Evolutionary conservation across 2,888 invertebrate genomes (phyloP).

Genomic region (Phyto melanocephala): DNA sequence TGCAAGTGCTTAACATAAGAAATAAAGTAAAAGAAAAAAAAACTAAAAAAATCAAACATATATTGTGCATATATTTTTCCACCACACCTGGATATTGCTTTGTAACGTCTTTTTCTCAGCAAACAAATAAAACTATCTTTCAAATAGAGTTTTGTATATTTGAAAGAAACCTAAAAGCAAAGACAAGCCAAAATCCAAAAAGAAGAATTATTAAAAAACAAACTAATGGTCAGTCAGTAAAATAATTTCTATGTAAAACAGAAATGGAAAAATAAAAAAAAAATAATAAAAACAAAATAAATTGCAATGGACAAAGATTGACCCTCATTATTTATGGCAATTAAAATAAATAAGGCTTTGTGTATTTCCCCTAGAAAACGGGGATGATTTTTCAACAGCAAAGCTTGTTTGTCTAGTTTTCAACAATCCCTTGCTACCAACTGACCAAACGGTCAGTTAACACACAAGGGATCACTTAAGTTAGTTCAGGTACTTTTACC

Average conservation of each 20-base stretch:
- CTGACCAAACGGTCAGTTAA: conserved; percentile 49
- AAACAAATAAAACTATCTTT: conserved; percentile 26
- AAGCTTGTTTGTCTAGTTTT: conserved; percentile 53
- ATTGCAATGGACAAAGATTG: conserved; percentile 32
- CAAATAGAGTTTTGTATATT: conserved; percentile 1
- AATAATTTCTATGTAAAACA: too few relatives aligned
- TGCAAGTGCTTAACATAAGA: conserved; percentile 54
- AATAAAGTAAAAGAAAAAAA: not conserved
- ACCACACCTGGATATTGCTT: conserved; percentile 62
- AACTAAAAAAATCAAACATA: conserved; percentile 1
- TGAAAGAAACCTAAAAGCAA: conserved; percentile 19
- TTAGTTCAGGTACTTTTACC: conserved; percentile 42
- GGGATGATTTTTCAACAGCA: conserved; percentile 20
- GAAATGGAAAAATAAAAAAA: not conserved
- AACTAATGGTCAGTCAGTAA: conserved; percentile 59
- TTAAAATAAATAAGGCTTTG: conserved; percentile 62
- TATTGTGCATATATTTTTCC: too few relatives aligned
- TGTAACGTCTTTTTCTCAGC: conserved; percentile 56
- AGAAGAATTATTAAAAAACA: conserved; percentile 45
- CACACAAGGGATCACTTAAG: conserved; percentile 31
- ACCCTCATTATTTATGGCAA: conserved; percentile 64
- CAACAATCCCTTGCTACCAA: not conserved
- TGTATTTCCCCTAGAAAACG: not conserved
- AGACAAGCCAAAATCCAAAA: conserved; percentile 4
- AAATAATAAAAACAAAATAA: not conserved